A percentile compares a stretch with the other conserved stretches of the same genome.
These are phyloP conservation scores for Epinotia nisella DNA, from an alignment of 2,888 invertebrate genomes.

Conservation along the genomic window DNA sequence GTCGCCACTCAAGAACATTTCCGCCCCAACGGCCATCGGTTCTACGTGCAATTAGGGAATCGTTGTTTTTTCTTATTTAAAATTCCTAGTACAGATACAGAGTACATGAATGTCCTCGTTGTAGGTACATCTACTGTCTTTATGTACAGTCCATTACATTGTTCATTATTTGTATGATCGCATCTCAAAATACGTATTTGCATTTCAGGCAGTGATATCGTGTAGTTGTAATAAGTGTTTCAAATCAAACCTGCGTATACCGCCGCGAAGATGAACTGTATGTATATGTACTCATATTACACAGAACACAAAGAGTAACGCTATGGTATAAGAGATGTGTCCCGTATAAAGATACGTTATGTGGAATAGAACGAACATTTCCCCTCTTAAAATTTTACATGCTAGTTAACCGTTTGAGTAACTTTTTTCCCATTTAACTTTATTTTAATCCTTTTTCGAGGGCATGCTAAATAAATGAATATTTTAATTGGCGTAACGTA, in stretches of 20 bases:
- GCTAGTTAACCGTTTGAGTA: background rate
- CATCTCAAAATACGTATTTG: background rate
- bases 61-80: constrained; percentile 17
- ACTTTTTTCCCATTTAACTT: background rate
- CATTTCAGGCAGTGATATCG: no score
- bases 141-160: no score
- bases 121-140: background rate
- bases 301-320: no score
- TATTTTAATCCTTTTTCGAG: background rate
- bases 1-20: no score
- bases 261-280: no score
- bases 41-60: no score
- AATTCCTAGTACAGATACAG: background rate
- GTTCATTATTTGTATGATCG: background rate
- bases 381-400: no score
- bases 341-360: background rate
- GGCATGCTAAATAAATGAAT: background rate
- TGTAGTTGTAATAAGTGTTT: no score
- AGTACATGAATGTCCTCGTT: constrained; percentile 4
- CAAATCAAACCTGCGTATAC: no score
- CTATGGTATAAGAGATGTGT: background rate
- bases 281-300: no score
- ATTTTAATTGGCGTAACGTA: constrained; percentile 1
- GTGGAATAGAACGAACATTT: background rate
- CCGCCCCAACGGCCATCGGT: no score